A percentile compares a stretch with the other conserved stretches of the same genome.
Conservation (phyloP, 2,888 invertebrate genomes). For the Chrysotoxum bicinctum region DNA sequence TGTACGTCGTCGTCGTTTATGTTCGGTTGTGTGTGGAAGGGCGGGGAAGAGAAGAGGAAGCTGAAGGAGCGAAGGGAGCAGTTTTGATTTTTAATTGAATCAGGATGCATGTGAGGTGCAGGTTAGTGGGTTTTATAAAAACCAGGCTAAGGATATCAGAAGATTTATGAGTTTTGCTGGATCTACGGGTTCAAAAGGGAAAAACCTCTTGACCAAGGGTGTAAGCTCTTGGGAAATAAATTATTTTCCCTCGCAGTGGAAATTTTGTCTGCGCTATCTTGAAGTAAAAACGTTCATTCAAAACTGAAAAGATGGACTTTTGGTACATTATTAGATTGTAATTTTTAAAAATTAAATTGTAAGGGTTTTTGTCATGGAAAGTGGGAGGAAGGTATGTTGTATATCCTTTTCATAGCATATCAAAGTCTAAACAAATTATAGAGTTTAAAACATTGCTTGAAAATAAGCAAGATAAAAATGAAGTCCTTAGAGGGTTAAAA, state of each 20-base stretch:
- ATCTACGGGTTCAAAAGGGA: not conserved
- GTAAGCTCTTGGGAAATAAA: not conserved
- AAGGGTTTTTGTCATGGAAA: not conserved
- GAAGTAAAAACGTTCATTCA: not conserved
- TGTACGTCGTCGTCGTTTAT: not conserved
- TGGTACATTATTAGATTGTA: no score
- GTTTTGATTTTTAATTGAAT: conserved; percentile 54
- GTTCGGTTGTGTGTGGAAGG: not conserved
- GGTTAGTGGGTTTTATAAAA: conserved; percentile 16
- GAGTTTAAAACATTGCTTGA: no score
- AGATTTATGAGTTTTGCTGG: conserved; percentile 10
- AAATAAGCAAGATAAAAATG: no score
- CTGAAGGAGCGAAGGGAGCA: conserved; percentile 1
- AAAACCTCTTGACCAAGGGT: not conserved
- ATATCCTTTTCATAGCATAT: no score
- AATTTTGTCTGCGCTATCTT: not conserved
- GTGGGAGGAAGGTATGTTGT: no score
- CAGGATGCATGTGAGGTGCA: conserved; percentile 22
- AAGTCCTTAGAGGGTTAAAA: no score
- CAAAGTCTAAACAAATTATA: no score
- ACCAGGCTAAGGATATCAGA: not conserved
- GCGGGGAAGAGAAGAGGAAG: not conserved
- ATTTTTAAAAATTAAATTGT: no score
- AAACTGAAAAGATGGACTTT: not conserved
- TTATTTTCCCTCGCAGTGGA: not conserved